Evolutionary conservation across 2,888 invertebrate species (phyloP), one percentile per base, ranked within the genome.

Genomic region (Agriopis marginaria): DNA sequence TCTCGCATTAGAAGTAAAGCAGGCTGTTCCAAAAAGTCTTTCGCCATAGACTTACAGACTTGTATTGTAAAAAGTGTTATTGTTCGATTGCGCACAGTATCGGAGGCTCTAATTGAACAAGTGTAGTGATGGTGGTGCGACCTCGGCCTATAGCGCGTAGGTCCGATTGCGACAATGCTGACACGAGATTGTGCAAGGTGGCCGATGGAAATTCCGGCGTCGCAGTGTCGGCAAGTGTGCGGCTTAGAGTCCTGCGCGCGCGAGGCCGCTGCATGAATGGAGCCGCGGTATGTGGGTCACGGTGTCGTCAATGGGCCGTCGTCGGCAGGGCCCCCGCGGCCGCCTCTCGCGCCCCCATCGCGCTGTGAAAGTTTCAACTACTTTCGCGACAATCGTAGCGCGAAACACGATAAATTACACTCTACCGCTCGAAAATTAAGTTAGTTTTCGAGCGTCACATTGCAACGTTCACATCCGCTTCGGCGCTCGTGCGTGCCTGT

Each of bases 231-330:
- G 83, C 84, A 80, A 87, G 86, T 85, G 87, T 84, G 81, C 83
- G 81, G 85, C 81, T 81, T 75, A 79, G 86, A 86, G 90, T 90
- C 91, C 91, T 92, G 90, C 85, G 88, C 84, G 85, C 82, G 84
- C 88, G 91, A 89, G 89, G 91, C 90, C 90, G 86, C 87, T 86
- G 92, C 87, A 94, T 94, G 94, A 94, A 94, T 94, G 94, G 89
- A 90, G 86, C 87, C 80, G 81, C 89, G 91, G 92, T 92, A 94
- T 94, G 92, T 93, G 79, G 94, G 94, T 90, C 92, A 92, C 92
- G 91, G 91, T 93, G 93, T 93, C 94, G 92, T 93, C 94, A 94
- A 94, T 94, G 94, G 91, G 89, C 91, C 89, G 88, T 81, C 86
- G 89, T 84, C 88, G 86, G 88, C 72, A 73, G 89, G 85, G 89